These are phyloP conservation scores for Diplolepis rosae DNA, from an alignment of 2,888 invertebrate species.

Conservation along the genomic window DNA sequence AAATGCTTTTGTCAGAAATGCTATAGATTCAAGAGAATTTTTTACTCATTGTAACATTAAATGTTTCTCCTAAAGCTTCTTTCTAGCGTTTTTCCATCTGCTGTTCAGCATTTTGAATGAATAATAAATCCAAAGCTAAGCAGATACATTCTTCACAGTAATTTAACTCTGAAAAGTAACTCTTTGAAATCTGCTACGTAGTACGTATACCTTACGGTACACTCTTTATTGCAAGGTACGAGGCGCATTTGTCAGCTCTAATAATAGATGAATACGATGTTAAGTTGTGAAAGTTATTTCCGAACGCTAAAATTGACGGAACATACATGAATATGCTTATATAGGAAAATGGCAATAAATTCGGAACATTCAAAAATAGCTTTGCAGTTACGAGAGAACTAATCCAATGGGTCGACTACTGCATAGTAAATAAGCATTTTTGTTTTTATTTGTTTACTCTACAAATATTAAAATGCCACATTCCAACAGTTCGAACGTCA, in stretches of 20 bases:
- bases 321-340: constrained; percentile 2
- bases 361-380: neutral
- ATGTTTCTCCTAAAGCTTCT: too few relatives aligned
- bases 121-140: neutral
- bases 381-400: constrained; percentile 1
- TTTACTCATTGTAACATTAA: too few relatives aligned
- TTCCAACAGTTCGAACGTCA: neutral
- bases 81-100: neutral
- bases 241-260: constrained; percentile 24
- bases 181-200: constrained; percentile 20
- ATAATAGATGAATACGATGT: constrained; percentile 31
- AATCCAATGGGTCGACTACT: neutral
- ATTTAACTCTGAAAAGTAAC: constrained; percentile 23
- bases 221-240: constrained; percentile 27
- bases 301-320: constrained; percentile 14
- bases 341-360: constrained; percentile 10
- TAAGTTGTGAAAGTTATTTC: constrained; percentile 28
- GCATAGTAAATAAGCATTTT: neutral
- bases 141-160: neutral
- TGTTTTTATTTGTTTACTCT: neutral
- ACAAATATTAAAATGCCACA: neutral
- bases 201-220: constrained; percentile 15
- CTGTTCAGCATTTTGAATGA: neutral
- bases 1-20: too few relatives aligned
- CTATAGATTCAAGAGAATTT: too few relatives aligned